These are phyloP conservation scores for Oryzias sinensis DNA, from an alignment of 2,797 vertebrate species.

Conservation along the genomic window DNA sequence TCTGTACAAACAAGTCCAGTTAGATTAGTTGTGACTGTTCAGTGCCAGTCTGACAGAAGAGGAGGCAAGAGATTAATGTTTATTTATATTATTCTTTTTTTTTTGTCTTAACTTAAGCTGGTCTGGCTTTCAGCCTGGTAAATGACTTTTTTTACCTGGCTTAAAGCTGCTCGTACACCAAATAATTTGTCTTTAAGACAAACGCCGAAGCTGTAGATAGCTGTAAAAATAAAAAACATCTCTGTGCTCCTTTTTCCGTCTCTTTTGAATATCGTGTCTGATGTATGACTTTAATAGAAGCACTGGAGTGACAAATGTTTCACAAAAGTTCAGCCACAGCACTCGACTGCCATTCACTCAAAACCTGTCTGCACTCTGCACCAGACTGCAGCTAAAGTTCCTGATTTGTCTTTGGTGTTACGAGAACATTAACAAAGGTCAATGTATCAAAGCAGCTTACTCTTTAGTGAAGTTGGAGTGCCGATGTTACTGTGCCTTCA, in stretches of 20 bases:
- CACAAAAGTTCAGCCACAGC: constrained; percentile 43
- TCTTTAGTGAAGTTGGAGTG: constrained; percentile 36
- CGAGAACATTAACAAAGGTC: constrained; percentile 27
- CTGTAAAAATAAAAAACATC: constrained; percentile 34
- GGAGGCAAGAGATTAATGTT: background rate
- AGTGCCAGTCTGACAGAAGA: background rate
- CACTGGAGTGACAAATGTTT: constrained; percentile 20
- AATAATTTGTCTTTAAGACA: constrained; percentile 20
- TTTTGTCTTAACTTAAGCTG: background rate
- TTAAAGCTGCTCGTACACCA: constrained; percentile 26
- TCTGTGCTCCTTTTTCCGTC: constrained; percentile 40
- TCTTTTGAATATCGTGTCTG: constrained; percentile 20
- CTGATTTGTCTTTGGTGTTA: constrained; percentile 26
- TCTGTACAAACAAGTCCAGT: background rate
- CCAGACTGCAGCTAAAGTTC: constrained; percentile 42
- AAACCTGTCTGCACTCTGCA: constrained; percentile 34
- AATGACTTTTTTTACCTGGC: constrained; percentile 21
- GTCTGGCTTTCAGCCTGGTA: constrained; percentile 6
- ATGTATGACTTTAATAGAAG: constrained; percentile 34
- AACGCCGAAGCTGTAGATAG: constrained; percentile 44
- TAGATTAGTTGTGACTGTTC: background rate
- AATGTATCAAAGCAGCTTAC: constrained; percentile 7
- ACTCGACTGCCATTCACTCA: constrained; percentile 59
- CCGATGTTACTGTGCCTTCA: constrained; percentile 73
- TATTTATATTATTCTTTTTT: too few relatives aligned